Evolutionary conservation across 2,113 vertebrate genomes (phyloP), one percentile per base, ranked within the genome.

Genomic region (Phyllostomus discolor): DNA sequence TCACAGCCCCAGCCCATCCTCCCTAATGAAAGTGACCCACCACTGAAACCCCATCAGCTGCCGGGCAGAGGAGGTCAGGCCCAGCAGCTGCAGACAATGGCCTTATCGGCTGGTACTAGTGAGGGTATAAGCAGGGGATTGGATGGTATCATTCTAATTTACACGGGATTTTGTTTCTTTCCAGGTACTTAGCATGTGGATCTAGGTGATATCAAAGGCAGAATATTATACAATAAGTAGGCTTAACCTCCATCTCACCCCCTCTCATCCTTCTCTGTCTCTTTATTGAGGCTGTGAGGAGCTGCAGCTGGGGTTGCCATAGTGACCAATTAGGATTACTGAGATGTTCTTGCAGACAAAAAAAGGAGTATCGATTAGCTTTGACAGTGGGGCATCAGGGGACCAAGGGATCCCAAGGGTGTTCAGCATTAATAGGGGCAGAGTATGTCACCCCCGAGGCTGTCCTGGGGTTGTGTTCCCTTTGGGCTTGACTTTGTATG

Each of bases 281-380:
- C 97, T 97, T 96, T 95, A 80, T 59, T 92, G 95, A 96, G 97
- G 95, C 96, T 86, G 95, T 0, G 70, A 95, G 96, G 70, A 83
- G 93, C 97, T 94, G 92, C 94, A 96, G 97, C 97, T 93, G 96
- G 94, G 96, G 97, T 98, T 97, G 98, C 98, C 95, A 98, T 98
- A 96, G 98, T 95, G 97, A 98, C 97, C 97, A 97, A 97, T 98
- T 97, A 98, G 97, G 97, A 97, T 97, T 97, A 98, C 97, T 62
- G 98, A 97, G 96, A 96, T 95, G 95, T 95, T 98, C 95, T 96
- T 91, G 94, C 95, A 79, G 97, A 97, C 96, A 95, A 96, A 97
- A 97, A 97, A 96, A 94, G 59, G 96, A 97, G 92, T 96, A 95
- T 97, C 82, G 97, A 97, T 97, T 97, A 94, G 91, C 94, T 92